phyloP scores from a whole-genome alignment of 2,113 vertebrate species.

The Motacilla tschutschensis region DNA sequence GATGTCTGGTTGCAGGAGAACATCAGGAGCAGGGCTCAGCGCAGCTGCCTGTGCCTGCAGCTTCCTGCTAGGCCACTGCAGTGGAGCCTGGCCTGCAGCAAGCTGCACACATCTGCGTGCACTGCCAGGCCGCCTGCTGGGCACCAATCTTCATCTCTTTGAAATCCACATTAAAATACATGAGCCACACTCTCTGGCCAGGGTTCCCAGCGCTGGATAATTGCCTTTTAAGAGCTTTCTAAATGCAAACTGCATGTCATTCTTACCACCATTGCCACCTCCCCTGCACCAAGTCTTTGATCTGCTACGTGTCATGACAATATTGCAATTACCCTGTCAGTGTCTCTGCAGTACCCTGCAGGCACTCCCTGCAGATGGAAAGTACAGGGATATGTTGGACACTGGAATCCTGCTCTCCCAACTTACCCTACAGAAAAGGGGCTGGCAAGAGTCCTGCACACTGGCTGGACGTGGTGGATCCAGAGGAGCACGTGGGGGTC shows the following conservation, averaged over 20 bases:
- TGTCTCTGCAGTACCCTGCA: neutral
- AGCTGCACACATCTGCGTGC: neutral
- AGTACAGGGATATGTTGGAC: neutral
- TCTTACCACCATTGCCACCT: constrained; percentile 28
- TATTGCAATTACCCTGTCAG: constrained; percentile 56
- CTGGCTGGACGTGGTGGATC: neutral
- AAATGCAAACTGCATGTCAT: constrained; percentile 60
- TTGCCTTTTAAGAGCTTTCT: constrained; percentile 65
- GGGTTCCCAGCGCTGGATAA: constrained; percentile 45
- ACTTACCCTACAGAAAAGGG: fast-evolving
- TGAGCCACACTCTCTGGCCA: constrained; percentile 43
- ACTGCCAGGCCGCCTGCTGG: constrained; percentile 13
- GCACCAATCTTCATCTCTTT: constrained; percentile 34
- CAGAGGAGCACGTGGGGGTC: neutral
- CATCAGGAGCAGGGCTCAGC: neutral
- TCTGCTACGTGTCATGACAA: constrained; percentile 52
- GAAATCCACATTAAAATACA: constrained; percentile 46
- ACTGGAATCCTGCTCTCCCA: neutral
- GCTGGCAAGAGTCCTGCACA: fast-evolving
- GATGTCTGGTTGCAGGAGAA: neutral
- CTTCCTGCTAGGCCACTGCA: neutral
- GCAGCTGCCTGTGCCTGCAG: neutral
- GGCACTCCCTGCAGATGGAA: neutral
- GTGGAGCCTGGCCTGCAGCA: neutral
- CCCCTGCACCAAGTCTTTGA: constrained; percentile 53